Conservation (phyloP, 2,888 invertebrate species). For the Therioaphis trifolii region DNA sequence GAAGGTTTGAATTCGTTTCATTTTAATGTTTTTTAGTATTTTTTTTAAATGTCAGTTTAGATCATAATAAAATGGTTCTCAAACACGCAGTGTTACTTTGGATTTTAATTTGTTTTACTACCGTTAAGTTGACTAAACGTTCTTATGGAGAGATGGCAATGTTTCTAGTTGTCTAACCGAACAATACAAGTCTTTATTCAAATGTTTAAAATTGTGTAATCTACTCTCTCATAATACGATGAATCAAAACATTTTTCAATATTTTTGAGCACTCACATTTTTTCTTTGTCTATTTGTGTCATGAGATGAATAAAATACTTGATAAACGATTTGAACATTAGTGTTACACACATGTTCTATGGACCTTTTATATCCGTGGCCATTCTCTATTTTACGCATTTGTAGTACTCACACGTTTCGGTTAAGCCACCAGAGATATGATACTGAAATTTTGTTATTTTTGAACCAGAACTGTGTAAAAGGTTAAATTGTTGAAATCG, state of each 20-base stretch:
- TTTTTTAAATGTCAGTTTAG: constrained; percentile 4
- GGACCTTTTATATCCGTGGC: constrained; percentile 19
- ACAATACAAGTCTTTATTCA: neutral
- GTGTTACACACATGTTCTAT: neutral
- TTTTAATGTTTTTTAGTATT: neutral
- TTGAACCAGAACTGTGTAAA: neutral
- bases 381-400: constrained; percentile 13
- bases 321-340: constrained; percentile 48
- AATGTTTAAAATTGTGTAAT: neutral
- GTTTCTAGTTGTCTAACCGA: neutral
- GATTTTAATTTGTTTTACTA: neutral
- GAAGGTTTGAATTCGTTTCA: constrained; percentile 22
- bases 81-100: constrained; percentile 6
- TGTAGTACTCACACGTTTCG: constrained; percentile 41
- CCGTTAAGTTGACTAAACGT: neutral
- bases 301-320: neutral
- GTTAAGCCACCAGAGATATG: constrained; percentile 9
- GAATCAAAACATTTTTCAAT: neutral
- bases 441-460: constrained; percentile 10
- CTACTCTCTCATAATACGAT: neutral
- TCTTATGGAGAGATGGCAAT: neutral
- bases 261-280: neutral
- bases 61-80: neutral
- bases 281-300: neutral
- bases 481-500: constrained; percentile 22